Base-by-base conservation (phyloP, 2,113 vertebrate species). In the Chascanopsetta lugubris region DNA sequence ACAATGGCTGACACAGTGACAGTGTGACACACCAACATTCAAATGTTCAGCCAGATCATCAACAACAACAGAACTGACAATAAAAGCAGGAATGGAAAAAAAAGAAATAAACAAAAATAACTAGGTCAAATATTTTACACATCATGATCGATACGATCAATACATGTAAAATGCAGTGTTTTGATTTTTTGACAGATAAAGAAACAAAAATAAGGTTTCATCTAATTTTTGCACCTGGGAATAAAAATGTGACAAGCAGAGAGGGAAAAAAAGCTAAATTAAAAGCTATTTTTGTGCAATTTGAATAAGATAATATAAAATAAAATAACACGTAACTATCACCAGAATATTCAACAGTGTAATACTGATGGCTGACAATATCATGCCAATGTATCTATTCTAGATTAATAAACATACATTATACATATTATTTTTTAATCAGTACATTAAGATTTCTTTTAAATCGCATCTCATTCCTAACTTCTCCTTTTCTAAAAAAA, bases 1-100 rank as follows among this genome's bases (percentile, higher is more conserved):
- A 70, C 58, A 21, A 83, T 77, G 75, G 50, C 63, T 57, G 69
- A 54, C 36, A 77, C 49, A 71, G 74, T n/a, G n/a, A n/a, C 53
- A 49, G 32, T 69, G 61, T 61, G 60, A 67, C 56, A 53, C 57
- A 58, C 38, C 32, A 15, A 61, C 63, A 49, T 75, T 83, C 48
- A 59, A 40, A 61, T 42, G 43, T 17, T 54, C 45, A 64, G 36
- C 40, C 34, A 46, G 63, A 48, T 15, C 67, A 34, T 22, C 18
- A 29, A 51, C 20, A 13, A 32, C 22, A 25, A 67, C 17, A 56
- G 6, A n/a, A n/a, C n/a, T n/a, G n/a, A n/a, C n/a, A n/a, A n/a
- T n/a, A n/a, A n/a, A n/a, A n/a, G n/a, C n/a, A n/a, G n/a, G n/a
- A n/a, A 3, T 22, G 51, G 0, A 32, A 30, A 42, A 56, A 45